Evolutionary conservation across 1,140 invertebrate genomes (phyloP).

Genomic region (Contarinia nasturtii): DNA sequence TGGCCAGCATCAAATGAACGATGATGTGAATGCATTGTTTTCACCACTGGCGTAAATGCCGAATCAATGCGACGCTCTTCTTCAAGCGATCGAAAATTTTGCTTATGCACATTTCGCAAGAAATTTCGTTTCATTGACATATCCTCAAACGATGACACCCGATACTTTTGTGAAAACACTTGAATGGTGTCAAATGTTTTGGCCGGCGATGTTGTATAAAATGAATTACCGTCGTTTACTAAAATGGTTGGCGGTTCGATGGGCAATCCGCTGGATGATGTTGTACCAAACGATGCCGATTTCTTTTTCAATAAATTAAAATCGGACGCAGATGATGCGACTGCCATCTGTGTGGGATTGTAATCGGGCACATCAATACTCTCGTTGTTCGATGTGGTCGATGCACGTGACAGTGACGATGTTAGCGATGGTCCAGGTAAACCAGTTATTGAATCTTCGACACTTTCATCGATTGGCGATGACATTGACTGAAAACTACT

Average conservation of each 20-base stretch:
- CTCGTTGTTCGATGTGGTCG: background rate
- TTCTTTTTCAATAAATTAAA: background rate
- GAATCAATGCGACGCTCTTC: conserved; percentile 24
- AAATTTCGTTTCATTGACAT: conserved; percentile 15
- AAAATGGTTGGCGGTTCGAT: conserved; percentile 24
- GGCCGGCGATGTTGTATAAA: conserved; percentile 24
- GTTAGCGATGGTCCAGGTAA: background rate
- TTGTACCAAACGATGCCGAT: background rate
- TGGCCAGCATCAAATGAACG: background rate
- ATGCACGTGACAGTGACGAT: background rate
- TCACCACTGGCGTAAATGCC: conserved; percentile 18
- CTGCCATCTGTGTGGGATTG: background rate
- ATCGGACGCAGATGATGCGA: background rate
- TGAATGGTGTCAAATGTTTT: conserved; percentile 21
- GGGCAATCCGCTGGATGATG: conserved; percentile 1
- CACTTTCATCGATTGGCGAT: conserved; percentile 22
- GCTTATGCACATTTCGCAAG: conserved; percentile 19
- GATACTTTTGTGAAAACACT: conserved; percentile 24
- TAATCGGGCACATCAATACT: background rate
- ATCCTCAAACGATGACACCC: conserved; percentile 23
- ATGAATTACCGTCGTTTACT: conserved; percentile 24
- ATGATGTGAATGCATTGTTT: background rate
- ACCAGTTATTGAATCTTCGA: conserved; percentile 12
- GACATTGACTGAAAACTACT: conserved; percentile 24
- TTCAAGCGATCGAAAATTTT: conserved; percentile 21